phyloP scores from a whole-genome alignment of 2,888 invertebrate species.

The Drosophila eohydei region DNA sequence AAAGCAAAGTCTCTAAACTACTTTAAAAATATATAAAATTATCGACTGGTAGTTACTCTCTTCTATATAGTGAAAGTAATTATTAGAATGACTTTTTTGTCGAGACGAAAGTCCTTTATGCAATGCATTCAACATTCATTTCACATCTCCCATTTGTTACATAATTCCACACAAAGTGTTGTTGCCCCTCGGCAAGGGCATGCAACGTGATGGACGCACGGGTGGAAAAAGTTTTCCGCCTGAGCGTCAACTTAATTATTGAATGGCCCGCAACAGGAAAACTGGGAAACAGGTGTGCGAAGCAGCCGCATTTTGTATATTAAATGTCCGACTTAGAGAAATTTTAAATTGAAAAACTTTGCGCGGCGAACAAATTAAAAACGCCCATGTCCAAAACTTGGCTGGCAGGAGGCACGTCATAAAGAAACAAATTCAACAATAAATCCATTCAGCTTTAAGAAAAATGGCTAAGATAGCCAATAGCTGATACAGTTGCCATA shows the following conservation, averaged over 20 bases:
- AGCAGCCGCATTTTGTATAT: conserved; percentile 66
- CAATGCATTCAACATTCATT: not conserved
- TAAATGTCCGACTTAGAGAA: conserved; percentile 68
- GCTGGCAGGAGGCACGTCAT: conserved; percentile 1
- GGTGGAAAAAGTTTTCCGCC: conserved; percentile 60
- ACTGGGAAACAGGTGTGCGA: conserved; percentile 59
- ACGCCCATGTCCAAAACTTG: conserved; percentile 36
- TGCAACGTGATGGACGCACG: conserved; percentile 3
- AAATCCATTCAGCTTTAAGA: conserved; percentile 59
- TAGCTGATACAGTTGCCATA: conserved; percentile 28
- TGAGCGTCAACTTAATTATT: conserved; percentile 72
- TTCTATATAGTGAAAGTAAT: not conserved
- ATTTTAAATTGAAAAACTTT: conserved; percentile 79
- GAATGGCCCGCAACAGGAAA: conserved; percentile 42
- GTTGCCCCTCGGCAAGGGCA: conserved; percentile 18
- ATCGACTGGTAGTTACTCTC: not conserved
- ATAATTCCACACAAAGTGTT: conserved; percentile 3
- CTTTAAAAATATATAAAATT: not conserved
- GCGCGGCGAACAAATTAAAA: conserved; percentile 71
- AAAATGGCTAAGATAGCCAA: conserved; percentile 24
- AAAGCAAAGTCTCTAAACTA: not conserved
- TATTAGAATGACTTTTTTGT: not conserved
- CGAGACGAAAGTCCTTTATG: not conserved
- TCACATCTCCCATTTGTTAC: conserved; percentile 4
- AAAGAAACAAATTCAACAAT: conserved; percentile 47